phyloP scores from a whole-genome alignment of 1,140 invertebrate genomes.

The Drosophila grimshawi region DNA sequence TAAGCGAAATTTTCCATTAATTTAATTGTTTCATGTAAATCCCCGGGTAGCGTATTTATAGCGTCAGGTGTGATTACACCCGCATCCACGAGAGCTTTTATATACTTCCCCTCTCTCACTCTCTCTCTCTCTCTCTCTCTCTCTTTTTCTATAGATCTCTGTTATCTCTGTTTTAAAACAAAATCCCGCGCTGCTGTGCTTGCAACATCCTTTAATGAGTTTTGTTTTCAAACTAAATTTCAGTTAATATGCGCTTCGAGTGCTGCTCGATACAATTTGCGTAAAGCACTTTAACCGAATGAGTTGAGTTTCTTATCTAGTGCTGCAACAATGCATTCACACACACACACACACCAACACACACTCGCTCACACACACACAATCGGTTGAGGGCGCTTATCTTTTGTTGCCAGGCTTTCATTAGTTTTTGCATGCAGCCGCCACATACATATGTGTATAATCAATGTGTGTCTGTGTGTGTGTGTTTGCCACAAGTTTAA shows the following conservation, averaged over 20 bases:
- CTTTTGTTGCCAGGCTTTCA: constrained; percentile 77
- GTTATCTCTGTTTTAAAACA: constrained; percentile 7
- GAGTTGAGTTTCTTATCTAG: constrained; percentile 67
- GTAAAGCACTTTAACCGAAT: constrained; percentile 68
- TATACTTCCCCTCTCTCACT: background rate
- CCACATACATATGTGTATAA: constrained; percentile 17
- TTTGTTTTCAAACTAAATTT: constrained; percentile 77
- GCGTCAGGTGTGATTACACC: constrained; percentile 73
- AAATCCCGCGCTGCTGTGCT: constrained; percentile 10
- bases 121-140: background rate
- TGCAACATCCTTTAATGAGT: constrained; percentile 71
- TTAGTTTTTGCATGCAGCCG: constrained; percentile 53
- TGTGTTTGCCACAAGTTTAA: constrained; percentile 29
- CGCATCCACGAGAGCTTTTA: constrained; percentile 42
- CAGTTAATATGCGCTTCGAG: constrained; percentile 74
- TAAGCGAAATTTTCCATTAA: constrained; percentile 56
- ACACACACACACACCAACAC: constrained; percentile 8
- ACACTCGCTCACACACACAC: constrained; percentile 2
- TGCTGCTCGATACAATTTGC: constrained; percentile 71
- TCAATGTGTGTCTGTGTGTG: constrained; percentile 1
- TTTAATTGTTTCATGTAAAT: constrained; percentile 73
- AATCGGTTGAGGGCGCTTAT: constrained; percentile 64
- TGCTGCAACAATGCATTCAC: constrained; percentile 49
- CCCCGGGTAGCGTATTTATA: constrained; percentile 64
- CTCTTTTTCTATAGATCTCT: background rate